These are phyloP conservation scores for Selene dorsalis DNA, from an alignment of 2,797 vertebrate species.

Conservation along the genomic window DNA sequence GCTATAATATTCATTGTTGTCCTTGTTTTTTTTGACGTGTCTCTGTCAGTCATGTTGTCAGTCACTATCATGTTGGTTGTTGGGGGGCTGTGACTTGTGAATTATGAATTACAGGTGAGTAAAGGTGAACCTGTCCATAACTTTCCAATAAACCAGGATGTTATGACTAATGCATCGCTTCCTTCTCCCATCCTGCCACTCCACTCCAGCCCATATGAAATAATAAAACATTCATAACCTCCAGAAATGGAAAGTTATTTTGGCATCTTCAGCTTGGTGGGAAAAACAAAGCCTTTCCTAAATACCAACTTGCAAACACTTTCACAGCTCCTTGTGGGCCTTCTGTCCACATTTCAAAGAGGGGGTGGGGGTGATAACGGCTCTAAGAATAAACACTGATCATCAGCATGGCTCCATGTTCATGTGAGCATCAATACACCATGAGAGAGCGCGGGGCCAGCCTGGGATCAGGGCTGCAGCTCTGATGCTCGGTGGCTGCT, in stretches of 20 bases:
- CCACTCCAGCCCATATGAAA: slow-evolving; percentile 52
- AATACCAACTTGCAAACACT: slow-evolving; percentile 60
- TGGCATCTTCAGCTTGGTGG: slow-evolving; percentile 49
- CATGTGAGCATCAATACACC: slow-evolving; percentile 36
- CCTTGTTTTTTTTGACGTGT: neutral
- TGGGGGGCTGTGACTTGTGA: slow-evolving; percentile 7
- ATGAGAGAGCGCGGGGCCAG: slow-evolving; percentile 44
- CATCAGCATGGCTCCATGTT: slow-evolving; percentile 46
- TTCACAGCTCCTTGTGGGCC: slow-evolving; percentile 61
- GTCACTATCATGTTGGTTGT: too few species aligned
- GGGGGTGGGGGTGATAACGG: slow-evolving; percentile 47
- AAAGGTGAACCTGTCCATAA: slow-evolving; percentile 38
- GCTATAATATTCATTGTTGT: too few species aligned
- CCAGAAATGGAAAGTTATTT: slow-evolving; percentile 75
- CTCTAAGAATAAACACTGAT: slow-evolving; percentile 72
- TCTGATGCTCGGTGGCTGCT: slow-evolving; percentile 69
- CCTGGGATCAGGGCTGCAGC: slow-evolving; percentile 56
- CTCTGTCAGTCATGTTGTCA: slow-evolving; percentile 23
- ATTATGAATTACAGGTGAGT: slow-evolving; percentile 21
- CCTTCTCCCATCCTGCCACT: slow-evolving; percentile 17
- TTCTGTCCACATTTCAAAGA: slow-evolving; percentile 60
- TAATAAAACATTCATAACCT: slow-evolving; percentile 79
- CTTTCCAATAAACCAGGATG: slow-evolving; percentile 50
- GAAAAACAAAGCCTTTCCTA: slow-evolving; percentile 75
- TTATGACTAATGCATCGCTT: slow-evolving; percentile 74